A percentile compares a stretch with the other conserved stretches of the same genome.
These are phyloP conservation scores for Hirtodrosophila duncani DNA, from an alignment of 2,888 invertebrate genomes.

Conservation along the genomic window DNA sequence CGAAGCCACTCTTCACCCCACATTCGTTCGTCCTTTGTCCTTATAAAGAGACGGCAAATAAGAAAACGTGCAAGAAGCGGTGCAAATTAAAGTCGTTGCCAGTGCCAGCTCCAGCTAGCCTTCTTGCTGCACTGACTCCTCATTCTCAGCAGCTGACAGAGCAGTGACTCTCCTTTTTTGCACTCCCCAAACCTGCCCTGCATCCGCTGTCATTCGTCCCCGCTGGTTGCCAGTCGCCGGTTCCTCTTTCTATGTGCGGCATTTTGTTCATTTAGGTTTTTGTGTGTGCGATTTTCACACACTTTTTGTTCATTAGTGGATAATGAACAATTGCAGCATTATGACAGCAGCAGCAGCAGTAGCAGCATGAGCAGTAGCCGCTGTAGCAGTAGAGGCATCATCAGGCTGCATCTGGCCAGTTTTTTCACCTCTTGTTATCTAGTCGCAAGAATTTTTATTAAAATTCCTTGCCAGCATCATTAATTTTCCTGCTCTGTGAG, in stretches of 20 bases:
- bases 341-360: slow-evolving; percentile 58
- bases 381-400: slow-evolving; percentile 15
- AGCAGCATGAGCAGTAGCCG: slow-evolving; percentile 6
- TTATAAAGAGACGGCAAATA: slow-evolving; percentile 58
- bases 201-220: slow-evolving; percentile 55
- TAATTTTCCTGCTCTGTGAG: slow-evolving; percentile 60
- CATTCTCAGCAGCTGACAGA: slow-evolving; percentile 61
- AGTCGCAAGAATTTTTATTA: slow-evolving; percentile 71
- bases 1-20: slow-evolving; percentile 6
- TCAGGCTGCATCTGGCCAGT: slow-evolving; percentile 57
- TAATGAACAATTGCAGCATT: slow-evolving; percentile 75
- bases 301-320: slow-evolving; percentile 76
- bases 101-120: slow-evolving; percentile 9
- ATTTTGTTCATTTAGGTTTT: slow-evolving; percentile 66
- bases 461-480: slow-evolving; percentile 68
- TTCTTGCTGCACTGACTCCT: slow-evolving; percentile 50
- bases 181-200: background rate
- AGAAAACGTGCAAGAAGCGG: slow-evolving; percentile 70
- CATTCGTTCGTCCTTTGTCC: slow-evolving; percentile 11
- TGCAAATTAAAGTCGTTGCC: slow-evolving; percentile 63
- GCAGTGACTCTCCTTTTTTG: slow-evolving; percentile 41
- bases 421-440: slow-evolving; percentile 64
- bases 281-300: slow-evolving; percentile 61
- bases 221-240: slow-evolving; percentile 54
- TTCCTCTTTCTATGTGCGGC: slow-evolving; percentile 58